Evolutionary conservation across 2,797 vertebrate genomes (phyloP).

Genomic region (Holocentrus rufus): DNA sequence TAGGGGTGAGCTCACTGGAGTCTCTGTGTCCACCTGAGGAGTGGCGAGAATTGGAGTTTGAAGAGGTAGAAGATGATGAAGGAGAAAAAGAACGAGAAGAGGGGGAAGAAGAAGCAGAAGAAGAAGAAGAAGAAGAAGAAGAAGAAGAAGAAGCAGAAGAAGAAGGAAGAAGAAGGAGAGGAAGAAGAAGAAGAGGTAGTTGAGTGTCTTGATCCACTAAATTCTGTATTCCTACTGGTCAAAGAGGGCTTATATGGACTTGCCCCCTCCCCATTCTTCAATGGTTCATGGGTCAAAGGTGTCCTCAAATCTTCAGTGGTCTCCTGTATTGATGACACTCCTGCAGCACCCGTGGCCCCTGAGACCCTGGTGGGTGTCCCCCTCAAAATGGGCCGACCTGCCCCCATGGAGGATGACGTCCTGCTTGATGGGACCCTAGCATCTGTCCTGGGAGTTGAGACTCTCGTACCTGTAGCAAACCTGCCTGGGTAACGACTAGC

Average conservation of each 20-base stretch:
- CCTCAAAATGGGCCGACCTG: constrained; percentile 65
- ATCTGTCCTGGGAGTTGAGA: constrained; percentile 64
- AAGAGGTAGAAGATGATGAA: not conserved
- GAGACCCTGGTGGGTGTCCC: constrained; percentile 68
- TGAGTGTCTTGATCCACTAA: constrained; percentile 57
- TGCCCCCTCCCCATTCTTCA: constrained; percentile 64
- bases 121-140: constrained; percentile 48
- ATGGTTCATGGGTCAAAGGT: constrained; percentile 61
- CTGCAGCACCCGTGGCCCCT: constrained; percentile 69
- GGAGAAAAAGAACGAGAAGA: constrained; percentile 50
- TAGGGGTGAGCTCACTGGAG: constrained; percentile 52
- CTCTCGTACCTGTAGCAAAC: constrained; percentile 51
- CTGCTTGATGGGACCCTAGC: constrained; percentile 70
- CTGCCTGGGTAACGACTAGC: constrained; percentile 67
- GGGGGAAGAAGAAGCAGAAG: constrained; percentile 19
- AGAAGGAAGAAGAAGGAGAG: constrained; percentile 35
- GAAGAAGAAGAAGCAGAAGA: constrained; percentile 48
- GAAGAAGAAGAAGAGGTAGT: constrained; percentile 55
- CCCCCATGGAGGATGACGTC: constrained; percentile 77
- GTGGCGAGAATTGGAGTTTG: constrained; percentile 53
- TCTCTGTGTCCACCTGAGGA: constrained; percentile 58
- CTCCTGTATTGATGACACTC: constrained; percentile 71
- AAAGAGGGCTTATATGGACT: constrained; percentile 63
- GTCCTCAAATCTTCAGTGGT: constrained; percentile 69
- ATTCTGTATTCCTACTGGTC: constrained; percentile 56